Percentiles rank a stretch among this genome's conserved stretches.
Conservation (phyloP, 2,888 invertebrate genomes). For the Polyommatus icarus region DNA sequence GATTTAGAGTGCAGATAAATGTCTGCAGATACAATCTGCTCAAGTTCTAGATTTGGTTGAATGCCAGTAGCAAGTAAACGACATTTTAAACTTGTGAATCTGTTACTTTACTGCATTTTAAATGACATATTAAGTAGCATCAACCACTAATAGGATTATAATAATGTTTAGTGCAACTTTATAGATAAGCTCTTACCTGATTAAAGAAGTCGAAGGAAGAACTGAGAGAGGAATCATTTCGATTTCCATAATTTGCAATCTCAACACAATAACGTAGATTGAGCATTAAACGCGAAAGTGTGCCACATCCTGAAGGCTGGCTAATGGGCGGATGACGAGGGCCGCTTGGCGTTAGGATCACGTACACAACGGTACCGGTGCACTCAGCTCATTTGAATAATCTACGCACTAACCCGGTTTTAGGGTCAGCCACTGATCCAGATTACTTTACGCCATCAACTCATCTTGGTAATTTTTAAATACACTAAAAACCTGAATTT, state of each 20-base stretch:
- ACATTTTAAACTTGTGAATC: not conserved
- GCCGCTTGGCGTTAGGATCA: slow-evolving; percentile 66
- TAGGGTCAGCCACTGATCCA: slow-evolving; percentile 40
- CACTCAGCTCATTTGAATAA: slow-evolving; percentile 68
- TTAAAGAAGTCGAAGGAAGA: not conserved
- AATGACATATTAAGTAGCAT: not conserved
- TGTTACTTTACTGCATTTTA: not conserved
- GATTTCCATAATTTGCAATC: slow-evolving; percentile 9
- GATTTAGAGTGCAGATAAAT: not conserved
- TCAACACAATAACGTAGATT: slow-evolving; percentile 36
- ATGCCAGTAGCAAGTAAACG: slow-evolving; percentile 12
- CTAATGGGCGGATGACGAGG: slow-evolving; percentile 61
- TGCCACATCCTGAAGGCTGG: slow-evolving; percentile 67
- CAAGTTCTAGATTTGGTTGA: not conserved
- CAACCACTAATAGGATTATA: not conserved
- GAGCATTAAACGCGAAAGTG: slow-evolving; percentile 50
- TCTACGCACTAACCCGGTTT: slow-evolving; percentile 50
- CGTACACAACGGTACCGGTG: slow-evolving; percentile 71
- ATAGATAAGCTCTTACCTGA: not conserved
- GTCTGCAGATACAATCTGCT: not conserved
- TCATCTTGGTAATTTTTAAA: not conserved
- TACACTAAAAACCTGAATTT: too few species aligned
- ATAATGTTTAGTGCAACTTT: not conserved
- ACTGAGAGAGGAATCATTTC: not conserved
- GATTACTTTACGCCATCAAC: slow-evolving; percentile 5